These are phyloP conservation scores for Varanus salvator DNA, from an alignment of 2,113 vertebrate genomes.

Conservation along the genomic window DNA sequence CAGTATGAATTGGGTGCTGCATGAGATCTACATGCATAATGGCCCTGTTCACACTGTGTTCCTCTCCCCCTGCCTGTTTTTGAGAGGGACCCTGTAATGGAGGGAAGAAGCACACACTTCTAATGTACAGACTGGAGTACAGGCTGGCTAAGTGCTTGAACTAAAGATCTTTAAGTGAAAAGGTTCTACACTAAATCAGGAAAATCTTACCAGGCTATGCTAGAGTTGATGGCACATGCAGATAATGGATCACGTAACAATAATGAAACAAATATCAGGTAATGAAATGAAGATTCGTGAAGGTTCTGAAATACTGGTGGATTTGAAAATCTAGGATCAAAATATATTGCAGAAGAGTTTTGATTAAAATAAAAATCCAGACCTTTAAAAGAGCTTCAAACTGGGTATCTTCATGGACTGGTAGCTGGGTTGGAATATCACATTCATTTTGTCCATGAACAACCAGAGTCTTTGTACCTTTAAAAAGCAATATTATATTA, in stretches of 20 bases:
- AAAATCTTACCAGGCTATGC: neutral
- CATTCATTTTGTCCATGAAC: slow-evolving; percentile 99
- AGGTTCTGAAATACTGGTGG: slow-evolving; percentile 12
- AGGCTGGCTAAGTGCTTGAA: neutral
- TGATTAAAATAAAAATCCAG: slow-evolving; percentile 31
- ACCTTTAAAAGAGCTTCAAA: slow-evolving; percentile 98
- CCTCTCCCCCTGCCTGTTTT: neutral
- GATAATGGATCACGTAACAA: neutral
- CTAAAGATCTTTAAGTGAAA: rapidly evolving
- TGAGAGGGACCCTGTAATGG: neutral
- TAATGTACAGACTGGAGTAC: neutral
- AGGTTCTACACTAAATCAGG: neutral
- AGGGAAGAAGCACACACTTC: neutral
- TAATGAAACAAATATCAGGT: no score
- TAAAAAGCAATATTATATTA: slow-evolving; percentile 42
- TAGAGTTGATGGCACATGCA: neutral
- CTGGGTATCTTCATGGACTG: slow-evolving; percentile 98
- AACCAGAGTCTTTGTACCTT: slow-evolving; percentile 97
- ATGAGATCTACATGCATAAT: neutral
- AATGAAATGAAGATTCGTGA: neutral
- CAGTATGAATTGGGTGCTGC: neutral
- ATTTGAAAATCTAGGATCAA: neutral
- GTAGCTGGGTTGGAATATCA: slow-evolving; percentile 97
- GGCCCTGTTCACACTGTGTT: neutral
- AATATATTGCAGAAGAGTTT: neutral